Conservation (phyloP, 2,888 invertebrate genomes). For the Nomada lathburiana region DNA sequence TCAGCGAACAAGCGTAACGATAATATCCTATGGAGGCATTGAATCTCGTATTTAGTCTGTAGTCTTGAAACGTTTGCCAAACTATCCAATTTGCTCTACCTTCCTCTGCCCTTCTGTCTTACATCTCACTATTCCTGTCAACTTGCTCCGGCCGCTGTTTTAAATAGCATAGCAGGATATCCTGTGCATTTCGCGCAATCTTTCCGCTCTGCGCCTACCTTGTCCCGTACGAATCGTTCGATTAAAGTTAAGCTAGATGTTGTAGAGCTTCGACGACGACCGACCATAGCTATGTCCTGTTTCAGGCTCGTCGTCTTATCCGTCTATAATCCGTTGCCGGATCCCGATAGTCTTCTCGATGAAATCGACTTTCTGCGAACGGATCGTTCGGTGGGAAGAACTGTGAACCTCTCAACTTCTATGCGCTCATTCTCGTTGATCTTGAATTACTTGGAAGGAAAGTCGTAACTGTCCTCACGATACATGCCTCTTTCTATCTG, state of each 20-base stretch:
- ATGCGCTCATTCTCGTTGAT: slow-evolving; percentile 62
- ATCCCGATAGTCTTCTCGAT: slow-evolving; percentile 42
- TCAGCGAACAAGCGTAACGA: slow-evolving; percentile 45
- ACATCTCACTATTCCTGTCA: no score
- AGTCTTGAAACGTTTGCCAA: slow-evolving; percentile 41
- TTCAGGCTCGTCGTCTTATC: slow-evolving; percentile 1
- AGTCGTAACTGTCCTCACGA: slow-evolving; percentile 16
- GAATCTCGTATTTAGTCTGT: slow-evolving; percentile 64
- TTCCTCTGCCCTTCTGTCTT: slow-evolving; percentile 13
- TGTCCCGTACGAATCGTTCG: slow-evolving; percentile 33
- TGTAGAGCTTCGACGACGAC: slow-evolving; percentile 13
- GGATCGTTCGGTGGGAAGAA: not conserved
- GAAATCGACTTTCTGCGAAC: not conserved
- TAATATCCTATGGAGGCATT: slow-evolving; percentile 49
- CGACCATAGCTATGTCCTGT: not conserved
- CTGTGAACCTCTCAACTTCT: slow-evolving; percentile 67
- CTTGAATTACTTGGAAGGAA: slow-evolving; percentile 37
- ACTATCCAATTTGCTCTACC: slow-evolving; percentile 35
- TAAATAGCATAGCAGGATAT: no score
- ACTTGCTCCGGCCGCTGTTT: not conserved
- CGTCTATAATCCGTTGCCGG: slow-evolving; percentile 25
- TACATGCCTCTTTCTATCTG: not conserved
- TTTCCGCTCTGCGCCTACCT: not conserved
- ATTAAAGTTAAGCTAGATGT: slow-evolving; percentile 11
- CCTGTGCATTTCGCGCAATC: not conserved